phyloP scores from a whole-genome alignment of 2,797 vertebrate species.

The Taenioides sp. region DNA sequence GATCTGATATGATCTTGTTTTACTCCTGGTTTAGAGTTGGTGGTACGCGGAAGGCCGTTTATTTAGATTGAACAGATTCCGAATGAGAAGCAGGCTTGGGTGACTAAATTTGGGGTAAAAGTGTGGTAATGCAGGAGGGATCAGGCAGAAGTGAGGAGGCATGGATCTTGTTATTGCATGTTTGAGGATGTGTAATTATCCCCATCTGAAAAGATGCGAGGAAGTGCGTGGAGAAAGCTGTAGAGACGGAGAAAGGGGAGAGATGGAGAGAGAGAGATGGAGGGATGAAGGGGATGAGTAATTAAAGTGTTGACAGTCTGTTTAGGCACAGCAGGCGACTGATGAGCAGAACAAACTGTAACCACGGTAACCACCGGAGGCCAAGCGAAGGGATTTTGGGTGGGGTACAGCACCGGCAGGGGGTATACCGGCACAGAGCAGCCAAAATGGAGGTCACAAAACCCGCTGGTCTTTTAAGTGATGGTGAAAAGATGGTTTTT shows the following conservation, averaged over 20 bases:
- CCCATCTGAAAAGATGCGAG: slow-evolving; percentile 12
- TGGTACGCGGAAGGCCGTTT: too few species aligned
- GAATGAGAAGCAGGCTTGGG: too few species aligned
- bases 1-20: too few species aligned
- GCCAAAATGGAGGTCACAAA: slow-evolving; percentile 1
- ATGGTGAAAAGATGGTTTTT: slow-evolving; percentile 1
- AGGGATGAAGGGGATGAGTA: slow-evolving; percentile 61
- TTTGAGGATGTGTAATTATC: slow-evolving; percentile 41
- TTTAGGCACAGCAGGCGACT: slow-evolving; percentile 64
- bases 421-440: neutral
- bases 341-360: slow-evolving; percentile 71
- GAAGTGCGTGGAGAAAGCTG: slow-evolving; percentile 14
- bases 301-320: slow-evolving; percentile 73
- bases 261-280: slow-evolving; percentile 3
- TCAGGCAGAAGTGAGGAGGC: neutral
- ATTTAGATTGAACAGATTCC: too few species aligned
- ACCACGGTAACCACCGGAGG: slow-evolving; percentile 65
- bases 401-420: slow-evolving; percentile 8
- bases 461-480: slow-evolving; percentile 1
- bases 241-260: neutral
- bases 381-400: slow-evolving; percentile 50
- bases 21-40: too few species aligned
- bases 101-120: slow-evolving; percentile 21
- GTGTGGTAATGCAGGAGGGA: slow-evolving; percentile 8
- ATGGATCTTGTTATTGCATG: slow-evolving; percentile 21